Evolutionary conservation across 2,888 invertebrate genomes (phyloP), one percentile per base, ranked within the genome.

Genomic region (Cephus runcator): DNA sequence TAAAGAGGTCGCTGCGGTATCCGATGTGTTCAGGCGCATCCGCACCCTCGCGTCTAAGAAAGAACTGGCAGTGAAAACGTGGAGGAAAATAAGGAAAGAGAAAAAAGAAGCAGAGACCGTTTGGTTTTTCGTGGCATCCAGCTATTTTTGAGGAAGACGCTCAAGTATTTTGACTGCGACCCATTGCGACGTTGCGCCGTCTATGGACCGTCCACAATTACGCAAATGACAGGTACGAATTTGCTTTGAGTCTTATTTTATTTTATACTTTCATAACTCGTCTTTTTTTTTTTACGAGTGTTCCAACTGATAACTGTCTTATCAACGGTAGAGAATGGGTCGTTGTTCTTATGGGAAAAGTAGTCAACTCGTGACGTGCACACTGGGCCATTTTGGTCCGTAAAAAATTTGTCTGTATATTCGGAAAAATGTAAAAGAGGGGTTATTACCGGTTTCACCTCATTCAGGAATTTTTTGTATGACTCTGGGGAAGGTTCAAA

Each of bases 111-210:
- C 9, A 23, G 56, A 23, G 56, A 56, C 56, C 56, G 9, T 56
- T 56, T 15, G 9, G 56, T 6, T 56, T 56, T 56, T 56, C 56
- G 56, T 56, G 23, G 56, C 56, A 23, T 56, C 23, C 56, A 23
- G 75, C 77, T 79, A 79, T 79, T 79, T 79, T 79, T 79, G 79
- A 77, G 77, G 69, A 73, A 56, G 75, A 23, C 56, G 56, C 2
- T 34, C 69, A 79, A 77, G 75, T 79, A 79, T 79, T 77, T 79
- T 68, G 69, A 75, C 74, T 74, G 68, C 30, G 73, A 33, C 69
- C 36, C 35, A 30, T 73, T 33, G 74, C 71, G 74, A 69, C 74
- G 69, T 73, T 34, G 76, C 40, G 30, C 31, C 69, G 33, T 15
- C 31, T 34, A 75, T 69, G 40, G 76, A 56, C 75, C 76, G 69